These are phyloP conservation scores for Kradibia gibbosae DNA, from an alignment of 1,140 invertebrate genomes.

Conservation along the genomic window DNA sequence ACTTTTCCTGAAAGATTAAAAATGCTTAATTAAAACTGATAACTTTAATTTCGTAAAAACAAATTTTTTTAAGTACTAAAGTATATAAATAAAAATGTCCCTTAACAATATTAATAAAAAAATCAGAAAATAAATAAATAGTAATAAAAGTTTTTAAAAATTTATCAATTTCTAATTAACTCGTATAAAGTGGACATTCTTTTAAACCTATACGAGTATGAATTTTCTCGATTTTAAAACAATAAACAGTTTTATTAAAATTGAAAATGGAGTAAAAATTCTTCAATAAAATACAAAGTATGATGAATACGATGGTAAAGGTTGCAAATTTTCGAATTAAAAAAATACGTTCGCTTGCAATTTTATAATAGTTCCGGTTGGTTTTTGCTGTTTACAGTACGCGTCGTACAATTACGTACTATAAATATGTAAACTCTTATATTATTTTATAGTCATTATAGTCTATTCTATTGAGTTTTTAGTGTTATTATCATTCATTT, in stretches of 20 bases:
- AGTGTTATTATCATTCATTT: neutral
- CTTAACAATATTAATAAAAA: no score
- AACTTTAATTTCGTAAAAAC: no score
- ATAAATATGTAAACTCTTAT: neutral
- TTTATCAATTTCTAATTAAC: neutral
- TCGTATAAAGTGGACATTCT: neutral
- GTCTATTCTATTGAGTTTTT: neutral
- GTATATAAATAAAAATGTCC: no score
- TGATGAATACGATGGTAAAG: slow-evolving; percentile 38
- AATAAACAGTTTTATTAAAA: neutral
- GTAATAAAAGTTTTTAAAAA: neutral
- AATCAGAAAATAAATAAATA: no score
- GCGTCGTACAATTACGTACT: slow-evolving; percentile 50
- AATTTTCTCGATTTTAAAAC: neutral
- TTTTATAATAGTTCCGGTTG: slow-evolving; percentile 42
- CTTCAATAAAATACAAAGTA: slow-evolving; percentile 16
- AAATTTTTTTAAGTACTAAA: no score
- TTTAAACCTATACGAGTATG: neutral
- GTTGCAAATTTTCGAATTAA: slow-evolving; percentile 21
- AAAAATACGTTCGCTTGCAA: slow-evolving; percentile 37
- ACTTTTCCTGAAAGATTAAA: no score
- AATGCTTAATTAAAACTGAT: no score
- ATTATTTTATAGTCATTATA: neutral
- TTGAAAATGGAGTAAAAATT: neutral
- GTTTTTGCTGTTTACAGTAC: slow-evolving; percentile 36